These are phyloP conservation scores for Cydia fagiglandana DNA, from an alignment of 1,140 invertebrate genomes.

Conservation along the genomic window DNA sequence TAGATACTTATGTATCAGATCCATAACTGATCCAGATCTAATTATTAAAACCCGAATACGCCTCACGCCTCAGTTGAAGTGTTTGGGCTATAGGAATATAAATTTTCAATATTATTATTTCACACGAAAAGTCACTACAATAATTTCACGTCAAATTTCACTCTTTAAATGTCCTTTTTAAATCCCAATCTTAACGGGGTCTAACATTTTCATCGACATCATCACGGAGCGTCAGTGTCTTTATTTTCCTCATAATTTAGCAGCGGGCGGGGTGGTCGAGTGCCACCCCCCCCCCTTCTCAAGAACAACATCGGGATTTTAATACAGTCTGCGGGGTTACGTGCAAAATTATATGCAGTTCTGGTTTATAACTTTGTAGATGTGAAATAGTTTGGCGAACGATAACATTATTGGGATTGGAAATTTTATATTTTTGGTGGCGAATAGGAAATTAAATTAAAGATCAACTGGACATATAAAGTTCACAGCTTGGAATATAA, in stretches of 20 bases:
- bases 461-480: not conserved
- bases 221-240: conserved; percentile 7
- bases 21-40: no score
- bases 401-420: not conserved
- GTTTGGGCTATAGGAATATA: no score
- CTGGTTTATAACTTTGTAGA: not conserved
- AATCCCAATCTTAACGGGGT: not conserved
- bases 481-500: no score
- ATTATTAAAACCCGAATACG: no score
- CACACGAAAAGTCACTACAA: no score
- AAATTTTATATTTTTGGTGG: not conserved
- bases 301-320: conserved; percentile 27
- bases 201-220: not conserved
- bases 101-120: no score
- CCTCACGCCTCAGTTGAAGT: no score
- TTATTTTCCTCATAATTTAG: conserved; percentile 26
- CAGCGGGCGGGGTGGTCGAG: not conserved
- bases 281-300: conserved; percentile 4
- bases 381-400: not conserved
- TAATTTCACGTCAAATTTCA: not conserved
- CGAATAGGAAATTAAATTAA: not conserved
- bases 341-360: conserved; percentile 1
- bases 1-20: no score
- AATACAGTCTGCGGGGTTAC: conserved; percentile 8
- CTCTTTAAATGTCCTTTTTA: not conserved